phyloP scores from a whole-genome alignment of 2,797 vertebrate species.

The Enteromius radiatus region DNA sequence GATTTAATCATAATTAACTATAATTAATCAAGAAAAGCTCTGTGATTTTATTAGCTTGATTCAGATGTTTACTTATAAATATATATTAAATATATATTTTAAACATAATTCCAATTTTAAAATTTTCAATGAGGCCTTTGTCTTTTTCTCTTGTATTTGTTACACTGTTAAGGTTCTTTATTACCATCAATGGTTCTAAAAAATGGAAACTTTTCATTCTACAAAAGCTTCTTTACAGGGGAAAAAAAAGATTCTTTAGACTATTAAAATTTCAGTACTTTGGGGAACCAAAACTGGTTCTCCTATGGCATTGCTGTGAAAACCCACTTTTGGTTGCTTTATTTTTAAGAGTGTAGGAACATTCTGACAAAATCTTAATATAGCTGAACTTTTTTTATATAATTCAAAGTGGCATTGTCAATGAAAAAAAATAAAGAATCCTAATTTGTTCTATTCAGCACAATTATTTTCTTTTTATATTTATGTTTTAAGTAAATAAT shows the following conservation, averaged over 20 bases:
- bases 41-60: background rate
- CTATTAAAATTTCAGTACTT: background rate
- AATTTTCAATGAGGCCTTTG: background rate
- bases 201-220: background rate
- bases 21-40: background rate
- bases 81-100: background rate
- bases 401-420: background rate
- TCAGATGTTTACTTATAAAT: background rate
- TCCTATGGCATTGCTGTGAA: no score
- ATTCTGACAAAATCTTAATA: background rate
- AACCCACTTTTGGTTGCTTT: no score
- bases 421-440: background rate
- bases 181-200: no score
- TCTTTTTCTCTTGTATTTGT: background rate
- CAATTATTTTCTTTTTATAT: no score
- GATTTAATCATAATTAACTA: background rate
- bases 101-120: background rate
- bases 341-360: no score
- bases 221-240: background rate
- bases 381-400: background rate
- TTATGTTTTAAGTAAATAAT: constrained; percentile 47
- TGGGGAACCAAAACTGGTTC: background rate
- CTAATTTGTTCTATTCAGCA: no score
- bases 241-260: background rate
- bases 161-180: background rate